Percentiles rank a stretch among this genome's conserved stretches.
These are phyloP conservation scores for Chelonus insularis DNA, from an alignment of 1,140 invertebrate genomes.

Conservation along the genomic window DNA sequence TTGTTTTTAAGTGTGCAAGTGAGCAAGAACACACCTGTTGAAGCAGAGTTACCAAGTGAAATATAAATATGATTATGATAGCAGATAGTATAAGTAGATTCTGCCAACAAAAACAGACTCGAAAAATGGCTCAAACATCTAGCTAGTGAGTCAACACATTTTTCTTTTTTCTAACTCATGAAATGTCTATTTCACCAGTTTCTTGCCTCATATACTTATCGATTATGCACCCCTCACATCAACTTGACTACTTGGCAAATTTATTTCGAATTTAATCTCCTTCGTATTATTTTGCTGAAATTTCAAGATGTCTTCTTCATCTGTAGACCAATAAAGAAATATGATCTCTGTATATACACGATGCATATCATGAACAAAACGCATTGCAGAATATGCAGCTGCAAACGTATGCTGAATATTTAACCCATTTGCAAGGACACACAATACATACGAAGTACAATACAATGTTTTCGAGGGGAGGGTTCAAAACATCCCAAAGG, in stretches of 20 bases:
- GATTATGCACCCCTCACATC: no score
- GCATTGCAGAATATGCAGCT: constrained; percentile 37
- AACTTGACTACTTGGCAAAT: no score
- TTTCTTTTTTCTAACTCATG: background rate
- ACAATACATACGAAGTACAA: constrained; percentile 30
- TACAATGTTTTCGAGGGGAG: constrained; percentile 9
- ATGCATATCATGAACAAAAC: constrained; percentile 27
- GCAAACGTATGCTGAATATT: constrained; percentile 50
- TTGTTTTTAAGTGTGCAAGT: background rate
- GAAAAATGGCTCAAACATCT: constrained; percentile 1
- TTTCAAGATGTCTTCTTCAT: no score
- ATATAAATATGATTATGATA: constrained; percentile 50
- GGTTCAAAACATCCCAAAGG: constrained; percentile 4
- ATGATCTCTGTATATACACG: no score
- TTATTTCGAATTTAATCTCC: no score
- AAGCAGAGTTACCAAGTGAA: constrained; percentile 34
- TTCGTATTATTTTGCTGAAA: no score
- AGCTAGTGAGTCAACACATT: constrained; percentile 10
- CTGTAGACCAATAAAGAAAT: no score
- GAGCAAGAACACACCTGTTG: constrained; percentile 45
- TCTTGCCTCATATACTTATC: background rate
- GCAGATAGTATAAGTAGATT: constrained; percentile 1
- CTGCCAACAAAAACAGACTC: background rate
- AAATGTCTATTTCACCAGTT: no score
- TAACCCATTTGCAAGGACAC: constrained; percentile 37